Conservation (phyloP, 2,113 vertebrate genomes). For the Blennius ocellaris region DNA sequence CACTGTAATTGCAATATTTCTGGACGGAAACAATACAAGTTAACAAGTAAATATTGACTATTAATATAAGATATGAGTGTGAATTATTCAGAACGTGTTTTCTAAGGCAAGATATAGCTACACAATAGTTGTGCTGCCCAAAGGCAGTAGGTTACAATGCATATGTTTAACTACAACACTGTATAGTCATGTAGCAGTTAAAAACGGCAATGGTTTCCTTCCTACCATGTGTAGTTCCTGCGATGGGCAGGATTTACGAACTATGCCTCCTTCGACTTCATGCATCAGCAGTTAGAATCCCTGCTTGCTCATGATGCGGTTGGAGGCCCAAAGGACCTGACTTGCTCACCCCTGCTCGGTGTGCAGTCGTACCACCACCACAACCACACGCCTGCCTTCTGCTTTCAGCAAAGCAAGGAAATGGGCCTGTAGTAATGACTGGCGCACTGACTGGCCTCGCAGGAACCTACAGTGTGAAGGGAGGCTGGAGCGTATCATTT, state of each 20-base stretch:
- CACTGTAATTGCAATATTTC: background rate
- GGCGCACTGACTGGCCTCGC: constrained; percentile 23
- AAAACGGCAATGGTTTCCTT: constrained; percentile 22
- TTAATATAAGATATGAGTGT: background rate
- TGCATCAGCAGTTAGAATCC: constrained; percentile 61
- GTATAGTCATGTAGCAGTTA: constrained; percentile 36
- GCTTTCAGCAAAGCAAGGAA: constrained; percentile 17
- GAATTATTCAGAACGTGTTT: constrained; percentile 30
- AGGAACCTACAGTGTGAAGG: constrained; percentile 30
- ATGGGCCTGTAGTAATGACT: constrained; percentile 38
- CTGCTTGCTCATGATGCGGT: constrained; percentile 61
- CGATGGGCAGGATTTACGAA: constrained; percentile 69
- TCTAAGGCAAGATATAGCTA: background rate
- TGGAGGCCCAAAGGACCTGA: constrained; percentile 54
- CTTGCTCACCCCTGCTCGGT: constrained; percentile 26
- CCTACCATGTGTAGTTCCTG: constrained; percentile 35
- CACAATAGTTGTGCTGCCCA: background rate
- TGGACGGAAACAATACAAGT: background rate
- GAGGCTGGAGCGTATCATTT: constrained; percentile 38
- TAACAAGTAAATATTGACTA: background rate
- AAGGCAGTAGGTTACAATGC: background rate
- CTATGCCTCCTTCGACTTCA: constrained; percentile 70
- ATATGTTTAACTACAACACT: constrained; percentile 4
- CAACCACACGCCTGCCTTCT: constrained; percentile 16
- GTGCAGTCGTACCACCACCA: constrained; percentile 19